phyloP scores from a whole-genome alignment of 2,797 vertebrate species.

The Phoxinus dragarum region DNA sequence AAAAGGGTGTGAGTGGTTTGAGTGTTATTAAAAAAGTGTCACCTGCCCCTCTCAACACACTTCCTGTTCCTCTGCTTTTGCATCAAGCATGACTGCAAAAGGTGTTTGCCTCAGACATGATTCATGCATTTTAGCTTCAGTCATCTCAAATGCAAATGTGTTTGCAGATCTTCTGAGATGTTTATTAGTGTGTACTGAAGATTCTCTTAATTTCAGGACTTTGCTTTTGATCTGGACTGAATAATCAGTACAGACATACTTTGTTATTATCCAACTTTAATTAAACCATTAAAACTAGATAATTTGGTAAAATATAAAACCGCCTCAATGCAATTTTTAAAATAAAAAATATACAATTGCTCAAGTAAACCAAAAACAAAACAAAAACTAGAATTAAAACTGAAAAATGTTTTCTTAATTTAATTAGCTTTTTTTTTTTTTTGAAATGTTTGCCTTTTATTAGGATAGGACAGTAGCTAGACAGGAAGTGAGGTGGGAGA shows the following conservation, averaged over 20 bases:
- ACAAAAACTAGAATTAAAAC: not conserved
- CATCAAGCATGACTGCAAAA: constrained; percentile 28
- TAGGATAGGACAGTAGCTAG: no score
- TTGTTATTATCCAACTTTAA: not conserved
- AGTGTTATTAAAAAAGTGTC: constrained; percentile 3
- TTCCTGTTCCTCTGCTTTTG: constrained; percentile 50
- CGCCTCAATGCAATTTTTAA: no score
- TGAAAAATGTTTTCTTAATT: not conserved
- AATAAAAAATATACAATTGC: not conserved
- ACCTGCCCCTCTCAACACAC: constrained; percentile 34
- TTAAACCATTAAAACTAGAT: not conserved
- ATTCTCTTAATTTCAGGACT: not conserved
- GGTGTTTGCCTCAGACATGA: constrained; percentile 1
- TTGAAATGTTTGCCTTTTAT: no score
- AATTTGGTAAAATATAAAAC: not conserved
- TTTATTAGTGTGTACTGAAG: not conserved
- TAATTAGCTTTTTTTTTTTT: not conserved
- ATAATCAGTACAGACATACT: no score
- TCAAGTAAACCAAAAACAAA: not conserved
- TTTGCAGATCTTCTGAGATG: not conserved
- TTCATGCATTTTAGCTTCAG: not conserved
- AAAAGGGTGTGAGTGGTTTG: not conserved
- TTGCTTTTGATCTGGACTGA: not conserved
- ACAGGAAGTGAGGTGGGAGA: no score
- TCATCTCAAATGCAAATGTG: not conserved